Base-by-base conservation (phyloP, 2,113 vertebrate genomes). In the Montifringilla adamsi region DNA sequence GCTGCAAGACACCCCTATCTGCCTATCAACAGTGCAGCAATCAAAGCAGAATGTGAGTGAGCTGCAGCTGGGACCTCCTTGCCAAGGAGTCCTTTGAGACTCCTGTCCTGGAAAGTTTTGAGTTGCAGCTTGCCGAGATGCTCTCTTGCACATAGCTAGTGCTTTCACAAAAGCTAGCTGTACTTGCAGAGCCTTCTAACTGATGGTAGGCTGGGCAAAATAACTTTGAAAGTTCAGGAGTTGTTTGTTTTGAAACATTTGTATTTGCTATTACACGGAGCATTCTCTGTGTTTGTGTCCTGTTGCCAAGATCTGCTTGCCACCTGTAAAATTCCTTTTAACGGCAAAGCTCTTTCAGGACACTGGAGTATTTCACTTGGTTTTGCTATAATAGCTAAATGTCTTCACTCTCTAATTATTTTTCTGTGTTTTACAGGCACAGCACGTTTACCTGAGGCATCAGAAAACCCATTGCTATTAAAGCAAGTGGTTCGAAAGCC, bases 11-110 rank as follows among this genome's bases (percentile, higher is more conserved):
- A 99, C 95, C 99, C 99, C 76, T 99, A 99, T 94, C 97, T 98
- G 97, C 99, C 99, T 10, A 98, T 99, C 97, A 99, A 99, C 98
- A 98, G 98, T 2, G 98, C 98, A 11, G 98, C 99, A 94, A 99
- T 99, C 98, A 99, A 99, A 98, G 98, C 99, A 28, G 99, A 99
- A 96, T 99, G 99, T 99, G 95, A 98, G 98, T 87, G 64, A 41
- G 67, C 10, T 55, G 74, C 58, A 41, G 30, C 37, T 76, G 74
- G 47, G 35, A 63, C n/a, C 72, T 80, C 2, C 50, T 79, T 62
- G 41, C 33, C 31, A 50, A 91, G 70, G 22, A 90, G 59, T 10
- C 47, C 37, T n/a, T 80, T 30, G 41, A 74, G 30, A 18, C 46
- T 53, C 67, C 43, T 85, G 52, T 62, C 55, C 43, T 67, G 2